Percentiles rank a stretch among this genome's conserved stretches.
These are phyloP conservation scores for Thera britannica DNA, from an alignment of 2,888 invertebrate species.

Conservation along the genomic window DNA sequence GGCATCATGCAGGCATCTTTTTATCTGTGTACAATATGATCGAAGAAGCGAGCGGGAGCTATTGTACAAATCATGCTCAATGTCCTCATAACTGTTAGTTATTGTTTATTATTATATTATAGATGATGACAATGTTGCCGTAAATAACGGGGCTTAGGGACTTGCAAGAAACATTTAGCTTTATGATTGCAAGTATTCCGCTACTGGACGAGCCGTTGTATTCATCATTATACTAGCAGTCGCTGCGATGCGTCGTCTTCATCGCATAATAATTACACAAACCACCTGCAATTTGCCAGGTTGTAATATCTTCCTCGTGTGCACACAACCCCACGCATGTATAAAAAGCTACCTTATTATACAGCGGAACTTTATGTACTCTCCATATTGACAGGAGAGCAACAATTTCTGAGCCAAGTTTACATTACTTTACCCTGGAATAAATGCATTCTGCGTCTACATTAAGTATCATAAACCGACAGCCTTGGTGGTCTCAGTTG, in stretches of 20 bases:
- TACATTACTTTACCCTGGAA: conserved; percentile 32
- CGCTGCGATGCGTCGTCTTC: conserved; percentile 54
- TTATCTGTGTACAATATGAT: not conserved
- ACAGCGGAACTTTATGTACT: conserved; percentile 30
- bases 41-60: not conserved
- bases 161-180: conserved; percentile 61
- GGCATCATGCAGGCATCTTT: not conserved
- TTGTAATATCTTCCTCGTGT: conserved; percentile 43
- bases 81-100: conserved; percentile 23
- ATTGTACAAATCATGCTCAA: conserved; percentile 14
- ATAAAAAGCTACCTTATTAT: conserved; percentile 39
- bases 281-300: conserved; percentile 55
- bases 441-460: conserved; percentile 40
- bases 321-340: conserved; percentile 14
- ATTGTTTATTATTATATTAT: conserved; percentile 40
- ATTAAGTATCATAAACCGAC: conserved; percentile 42
- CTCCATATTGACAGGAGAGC: conserved; percentile 29
- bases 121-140: conserved; percentile 43
- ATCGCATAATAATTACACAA: conserved; percentile 63
- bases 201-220: conserved; percentile 56
- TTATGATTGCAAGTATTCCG: conserved; percentile 62
- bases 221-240: conserved; percentile 56
- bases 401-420: conserved; percentile 32
- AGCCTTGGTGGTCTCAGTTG: conserved; percentile 62
- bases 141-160: conserved; percentile 49